These are phyloP conservation scores for Danio aesculapii DNA, from an alignment of 2,797 vertebrate species.

Conservation along the genomic window DNA sequence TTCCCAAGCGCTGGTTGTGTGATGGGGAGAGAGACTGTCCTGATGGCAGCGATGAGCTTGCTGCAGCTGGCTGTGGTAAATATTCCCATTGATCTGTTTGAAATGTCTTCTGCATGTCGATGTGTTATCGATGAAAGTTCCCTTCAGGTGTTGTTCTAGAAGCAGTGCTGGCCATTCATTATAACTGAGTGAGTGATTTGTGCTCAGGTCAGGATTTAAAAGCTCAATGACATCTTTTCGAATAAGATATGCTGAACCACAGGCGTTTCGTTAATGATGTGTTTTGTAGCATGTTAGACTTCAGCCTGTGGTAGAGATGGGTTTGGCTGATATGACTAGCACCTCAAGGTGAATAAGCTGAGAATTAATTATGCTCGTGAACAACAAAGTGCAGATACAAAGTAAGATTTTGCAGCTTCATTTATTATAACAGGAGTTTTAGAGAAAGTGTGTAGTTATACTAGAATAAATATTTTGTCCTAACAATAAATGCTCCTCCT, in stretches of 20 bases:
- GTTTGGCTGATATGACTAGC: constrained; percentile 21
- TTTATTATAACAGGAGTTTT: too few relatives aligned
- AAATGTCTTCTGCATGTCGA: constrained; percentile 42
- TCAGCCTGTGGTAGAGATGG: neutral
- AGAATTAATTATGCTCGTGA: constrained; percentile 33
- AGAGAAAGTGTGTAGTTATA: too few relatives aligned
- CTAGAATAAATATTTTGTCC: too few relatives aligned
- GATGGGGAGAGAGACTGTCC: constrained; percentile 97
- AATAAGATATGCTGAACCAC: constrained; percentile 21
- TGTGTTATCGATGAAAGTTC: constrained; percentile 33
- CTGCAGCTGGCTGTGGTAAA: constrained; percentile 94
- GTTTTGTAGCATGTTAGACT: constrained; percentile 6
- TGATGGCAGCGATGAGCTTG: constrained; percentile 94
- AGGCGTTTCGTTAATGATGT: constrained; percentile 12
- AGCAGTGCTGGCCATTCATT: constrained; percentile 16
- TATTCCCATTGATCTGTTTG: constrained; percentile 22
- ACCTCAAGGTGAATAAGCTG: neutral
- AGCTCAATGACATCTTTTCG: constrained; percentile 16
- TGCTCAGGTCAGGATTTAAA: constrained; percentile 28
- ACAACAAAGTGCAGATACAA: too few relatives aligned
- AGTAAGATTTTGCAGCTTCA: too few relatives aligned
- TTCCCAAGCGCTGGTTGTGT: constrained; percentile 95
- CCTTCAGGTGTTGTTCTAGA: constrained; percentile 30
- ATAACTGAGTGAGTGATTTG: constrained; percentile 36
- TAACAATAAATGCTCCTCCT: too few relatives aligned